Conservation (phyloP, 1,140 invertebrate genomes). For the Pollicipes pollicipes region DNA sequence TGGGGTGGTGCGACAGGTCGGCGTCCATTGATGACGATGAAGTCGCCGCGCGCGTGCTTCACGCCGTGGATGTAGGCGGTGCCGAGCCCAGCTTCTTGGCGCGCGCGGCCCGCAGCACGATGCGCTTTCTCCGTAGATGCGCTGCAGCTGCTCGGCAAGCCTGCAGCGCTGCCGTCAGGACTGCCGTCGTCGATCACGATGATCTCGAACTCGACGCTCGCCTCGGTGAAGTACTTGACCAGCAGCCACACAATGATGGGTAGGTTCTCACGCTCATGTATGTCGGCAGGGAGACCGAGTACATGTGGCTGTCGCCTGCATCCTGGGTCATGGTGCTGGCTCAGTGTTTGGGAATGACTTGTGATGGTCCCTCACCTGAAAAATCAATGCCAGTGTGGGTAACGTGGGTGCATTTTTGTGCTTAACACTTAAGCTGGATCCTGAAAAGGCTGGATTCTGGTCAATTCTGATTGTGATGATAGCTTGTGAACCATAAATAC, state of each 20-base stretch:
- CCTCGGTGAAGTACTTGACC: constrained; percentile 68
- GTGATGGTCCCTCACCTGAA: no score
- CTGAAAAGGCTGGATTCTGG: no score
- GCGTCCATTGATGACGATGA: constrained; percentile 98
- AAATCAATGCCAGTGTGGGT: no score
- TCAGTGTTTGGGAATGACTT: no score
- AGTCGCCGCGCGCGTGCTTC: constrained; percentile 91
- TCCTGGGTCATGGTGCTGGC: neutral
- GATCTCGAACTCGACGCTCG: constrained; percentile 71
- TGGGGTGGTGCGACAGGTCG: constrained; percentile 80
- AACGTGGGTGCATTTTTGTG: no score
- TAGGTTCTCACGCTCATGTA: constrained; percentile 95
- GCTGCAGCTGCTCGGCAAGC: constrained; percentile 80
- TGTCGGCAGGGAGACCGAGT: constrained; percentile 90
- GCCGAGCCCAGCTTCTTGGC: constrained; percentile 88
- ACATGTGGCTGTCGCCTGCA: constrained; percentile 44
- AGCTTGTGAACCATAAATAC: no score
- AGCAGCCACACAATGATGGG: constrained; percentile 96
- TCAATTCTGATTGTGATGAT: no score
- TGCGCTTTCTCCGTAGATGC: constrained; percentile 81
- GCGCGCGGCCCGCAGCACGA: constrained; percentile 67
- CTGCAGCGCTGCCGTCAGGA: constrained; percentile 89
- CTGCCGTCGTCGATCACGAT: constrained; percentile 98
- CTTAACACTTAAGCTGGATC: no score
- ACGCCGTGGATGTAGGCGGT: constrained; percentile 97